phyloP scores from a whole-genome alignment of 2,888 invertebrate species.

The Nomada hirtipes region DNA sequence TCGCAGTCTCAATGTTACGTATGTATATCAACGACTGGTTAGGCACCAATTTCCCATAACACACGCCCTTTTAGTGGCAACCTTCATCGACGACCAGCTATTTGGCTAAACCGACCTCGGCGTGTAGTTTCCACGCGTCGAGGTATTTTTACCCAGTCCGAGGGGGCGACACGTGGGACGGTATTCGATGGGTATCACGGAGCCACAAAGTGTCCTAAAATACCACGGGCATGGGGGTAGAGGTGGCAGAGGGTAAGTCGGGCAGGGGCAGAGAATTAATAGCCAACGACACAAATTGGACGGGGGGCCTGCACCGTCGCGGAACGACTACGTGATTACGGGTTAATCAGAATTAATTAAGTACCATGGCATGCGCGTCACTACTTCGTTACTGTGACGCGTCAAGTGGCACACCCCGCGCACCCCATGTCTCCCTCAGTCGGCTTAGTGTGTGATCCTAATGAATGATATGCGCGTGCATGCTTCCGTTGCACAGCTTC shows the following conservation, averaged over 20 bases:
- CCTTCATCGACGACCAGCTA: not conserved
- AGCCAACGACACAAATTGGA: slow-evolving; percentile 82
- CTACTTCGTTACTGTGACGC: slow-evolving; percentile 84
- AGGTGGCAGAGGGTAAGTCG: slow-evolving; percentile 41
- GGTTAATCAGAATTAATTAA: slow-evolving; percentile 84
- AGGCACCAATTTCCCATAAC: not conserved
- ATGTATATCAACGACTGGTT: not conserved
- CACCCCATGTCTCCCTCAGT: slow-evolving; percentile 54
- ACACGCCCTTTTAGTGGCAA: not conserved
- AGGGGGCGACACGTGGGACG: slow-evolving; percentile 41
- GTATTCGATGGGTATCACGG: slow-evolving; percentile 50
- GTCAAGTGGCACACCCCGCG: slow-evolving; percentile 80
- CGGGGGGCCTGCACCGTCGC: slow-evolving; percentile 76
- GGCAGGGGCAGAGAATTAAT: slow-evolving; percentile 69
- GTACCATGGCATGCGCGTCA: slow-evolving; percentile 83
- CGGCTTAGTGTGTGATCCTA: slow-evolving; percentile 76
- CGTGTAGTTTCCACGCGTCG: not conserved
- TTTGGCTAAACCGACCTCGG: not conserved
- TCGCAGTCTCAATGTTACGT: too few relatives aligned
- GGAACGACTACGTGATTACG: slow-evolving; percentile 83
- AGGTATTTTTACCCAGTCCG: slow-evolving; percentile 44
- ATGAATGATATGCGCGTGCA: slow-evolving; percentile 83
- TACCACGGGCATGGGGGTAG: slow-evolving; percentile 56
- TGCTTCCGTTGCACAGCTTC: slow-evolving; percentile 64
- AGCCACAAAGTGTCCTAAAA: slow-evolving; percentile 66